Evolutionary conservation across 1,140 invertebrate genomes (phyloP), one percentile per base, ranked within the genome.

Genomic region (Calephelis virginiensis): DNA sequence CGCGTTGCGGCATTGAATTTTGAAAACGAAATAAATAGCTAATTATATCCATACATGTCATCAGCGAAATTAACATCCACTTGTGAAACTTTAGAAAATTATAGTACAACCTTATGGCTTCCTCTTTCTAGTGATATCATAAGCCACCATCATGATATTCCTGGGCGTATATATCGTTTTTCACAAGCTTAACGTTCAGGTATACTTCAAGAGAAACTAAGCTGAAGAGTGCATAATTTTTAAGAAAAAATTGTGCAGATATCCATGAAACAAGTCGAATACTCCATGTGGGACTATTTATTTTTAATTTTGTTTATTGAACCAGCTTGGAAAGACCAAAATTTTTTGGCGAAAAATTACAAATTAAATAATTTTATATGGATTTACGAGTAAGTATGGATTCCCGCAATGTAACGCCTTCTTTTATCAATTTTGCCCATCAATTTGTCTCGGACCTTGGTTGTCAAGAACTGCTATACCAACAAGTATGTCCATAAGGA

Each of bases 121-220:
- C 3, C 94, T 87, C 81, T 94, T 93, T 75, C 94, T 95, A 0
- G 95, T 95, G 43, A 96, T 94, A 68, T 96, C 94, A 71, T 96
- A 94, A 7, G 95, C 95, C 5, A 94, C 93, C 84, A 94, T 93
- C 73, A 96, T 92, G 65, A 96, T 94, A 64, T 96, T 95, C 13
- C 93, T 91, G 0, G 95, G 96, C 14, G 97, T 77, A 17, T 17
- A 17, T 17, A 17, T 38, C 96, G 92, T 76, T 95, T 96, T 79
- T 96, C 96, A 61, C 95, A 0, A 95, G 96, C 77, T 95, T 95
- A 0, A 96, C 95, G 67, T 95, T 96, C 6, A 96, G 73, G 69
- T 96, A 95, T 0, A 95, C 95, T 68, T 95, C 94, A 0, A 96
- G 96, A 0, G 95, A 94, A 0, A 97, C 93, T 40, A 96, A 75